A percentile compares a stretch with the other conserved stretches of the same genome.
These are phyloP conservation scores for Phalanger gymnotis DNA, from an alignment of 2,797 vertebrate genomes.

Conservation along the genomic window DNA sequence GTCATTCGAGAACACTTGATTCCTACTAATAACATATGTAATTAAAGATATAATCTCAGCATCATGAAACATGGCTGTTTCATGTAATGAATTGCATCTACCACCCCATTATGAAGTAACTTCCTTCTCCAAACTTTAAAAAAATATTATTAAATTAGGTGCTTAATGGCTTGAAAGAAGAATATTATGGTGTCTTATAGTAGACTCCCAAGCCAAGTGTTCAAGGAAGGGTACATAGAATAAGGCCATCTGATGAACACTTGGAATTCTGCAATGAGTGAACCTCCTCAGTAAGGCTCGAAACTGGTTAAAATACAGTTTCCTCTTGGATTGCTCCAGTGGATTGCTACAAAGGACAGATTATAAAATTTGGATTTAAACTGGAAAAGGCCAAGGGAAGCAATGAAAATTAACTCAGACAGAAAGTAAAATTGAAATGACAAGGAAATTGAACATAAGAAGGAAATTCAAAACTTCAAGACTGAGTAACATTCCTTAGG, in stretches of 20 bases:
- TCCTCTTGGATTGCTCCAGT: conserved; percentile 56
- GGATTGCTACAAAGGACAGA: conserved; percentile 51
- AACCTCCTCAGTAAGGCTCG: conserved; percentile 21
- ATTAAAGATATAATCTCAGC: not conserved
- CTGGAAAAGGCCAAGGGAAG: conserved; percentile 72
- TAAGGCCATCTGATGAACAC: not conserved
- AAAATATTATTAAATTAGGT: not conserved
- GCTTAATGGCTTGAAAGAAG: conserved; percentile 13
- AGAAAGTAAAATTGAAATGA: conserved; percentile 75
- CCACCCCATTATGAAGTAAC: conserved; percentile 3
- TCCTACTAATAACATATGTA: not conserved
- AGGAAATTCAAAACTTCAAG: conserved; percentile 71
- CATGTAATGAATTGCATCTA: conserved; percentile 10
- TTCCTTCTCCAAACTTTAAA: not conserved
- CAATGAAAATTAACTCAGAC: conserved; percentile 77
- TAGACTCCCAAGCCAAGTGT: not conserved
- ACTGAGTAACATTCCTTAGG: conserved; percentile 55
- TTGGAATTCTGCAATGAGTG: not conserved
- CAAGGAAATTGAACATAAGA: conserved; percentile 73
- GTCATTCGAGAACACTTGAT: not conserved
- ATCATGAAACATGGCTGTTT: not conserved
- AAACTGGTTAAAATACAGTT: not conserved
- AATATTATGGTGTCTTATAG: not conserved
- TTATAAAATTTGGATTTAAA: conserved; percentile 78
- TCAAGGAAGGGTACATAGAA: conserved; percentile 10